These are phyloP conservation scores for Drosophila kohkoa DNA, from an alignment of 1,140 invertebrate genomes.

Conservation along the genomic window DNA sequence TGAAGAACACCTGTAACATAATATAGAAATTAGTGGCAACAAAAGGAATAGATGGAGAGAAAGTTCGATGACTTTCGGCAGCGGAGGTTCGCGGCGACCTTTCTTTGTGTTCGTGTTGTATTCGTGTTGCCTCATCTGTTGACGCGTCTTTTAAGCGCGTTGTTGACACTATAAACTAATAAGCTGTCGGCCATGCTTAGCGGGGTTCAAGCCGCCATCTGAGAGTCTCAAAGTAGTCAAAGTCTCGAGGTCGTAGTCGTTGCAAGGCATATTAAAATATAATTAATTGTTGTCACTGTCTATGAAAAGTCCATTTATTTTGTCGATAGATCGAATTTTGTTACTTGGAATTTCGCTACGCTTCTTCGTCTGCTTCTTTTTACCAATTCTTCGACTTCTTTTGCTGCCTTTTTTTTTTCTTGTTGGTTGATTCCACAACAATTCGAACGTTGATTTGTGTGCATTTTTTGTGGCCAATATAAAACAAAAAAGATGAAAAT, in stretches of 20 bases:
- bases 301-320: conserved; percentile 81
- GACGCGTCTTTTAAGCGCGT: conserved; percentile 59
- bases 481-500: not conserved
- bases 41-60: conserved; percentile 59
- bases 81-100: conserved; percentile 73
- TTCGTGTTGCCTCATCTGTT: conserved; percentile 9
- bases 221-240: not conserved
- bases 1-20: conserved; percentile 65
- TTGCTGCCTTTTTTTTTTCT: conserved; percentile 11
- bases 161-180: conserved; percentile 83
- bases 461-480: conserved; percentile 66
- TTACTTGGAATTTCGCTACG: conserved; percentile 57
- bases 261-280: conserved; percentile 78
- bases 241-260: conserved; percentile 2
- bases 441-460: conserved; percentile 78
- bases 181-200: conserved; percentile 61
- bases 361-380: conserved; percentile 24
- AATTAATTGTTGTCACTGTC: conserved; percentile 83
- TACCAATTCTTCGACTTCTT: conserved; percentile 20
- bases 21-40: conserved; percentile 73
- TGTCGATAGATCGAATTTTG: conserved; percentile 20
- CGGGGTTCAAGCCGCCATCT: not conserved
- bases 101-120: conserved; percentile 57
- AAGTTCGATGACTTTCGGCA: conserved; percentile 79
- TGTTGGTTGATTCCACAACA: conserved; percentile 49